phyloP scores from a whole-genome alignment of 2,113 vertebrate species.

The Notiomystis cincta region DNA sequence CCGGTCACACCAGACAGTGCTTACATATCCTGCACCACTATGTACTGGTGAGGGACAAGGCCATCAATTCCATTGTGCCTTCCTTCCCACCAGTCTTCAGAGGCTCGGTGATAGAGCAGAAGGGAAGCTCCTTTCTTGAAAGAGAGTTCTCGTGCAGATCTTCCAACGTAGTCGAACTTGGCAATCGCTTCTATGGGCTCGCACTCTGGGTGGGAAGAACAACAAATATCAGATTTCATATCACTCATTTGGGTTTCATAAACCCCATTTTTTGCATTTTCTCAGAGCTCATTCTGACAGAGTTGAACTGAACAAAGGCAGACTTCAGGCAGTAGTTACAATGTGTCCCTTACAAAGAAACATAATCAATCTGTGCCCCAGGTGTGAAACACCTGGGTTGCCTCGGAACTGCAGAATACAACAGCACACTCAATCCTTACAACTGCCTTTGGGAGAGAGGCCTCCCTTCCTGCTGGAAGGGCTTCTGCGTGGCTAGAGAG shows the following conservation, averaged over 20 bases:
- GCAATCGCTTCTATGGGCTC: slow-evolving; percentile 98
- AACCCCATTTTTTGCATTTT: not conserved
- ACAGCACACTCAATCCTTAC: not conserved
- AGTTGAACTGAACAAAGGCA: not conserved
- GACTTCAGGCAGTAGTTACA: not conserved
- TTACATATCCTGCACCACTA: slow-evolving; percentile 98
- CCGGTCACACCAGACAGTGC: slow-evolving; percentile 28
- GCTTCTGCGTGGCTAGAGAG: not conserved
- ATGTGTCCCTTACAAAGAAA: not conserved
- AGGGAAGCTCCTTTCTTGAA: slow-evolving; percentile 98
- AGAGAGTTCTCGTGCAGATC: slow-evolving; percentile 92
- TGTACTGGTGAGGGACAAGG: slow-evolving; percentile 97
- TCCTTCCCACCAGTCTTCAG: slow-evolving; percentile 99
- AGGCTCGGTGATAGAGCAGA: slow-evolving; percentile 93
- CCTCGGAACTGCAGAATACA: not conserved
- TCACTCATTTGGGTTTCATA: not conserved
- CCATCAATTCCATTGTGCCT: slow-evolving; percentile 96
- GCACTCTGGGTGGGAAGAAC: slow-evolving; percentile 77
- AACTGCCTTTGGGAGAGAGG: not conserved
- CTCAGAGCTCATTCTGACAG: not conserved
- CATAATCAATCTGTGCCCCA: not conserved
- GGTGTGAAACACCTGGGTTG: not conserved
- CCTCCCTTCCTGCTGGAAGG: not conserved
- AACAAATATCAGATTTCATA: not conserved
- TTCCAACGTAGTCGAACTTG: slow-evolving; percentile 95